phyloP scores from a whole-genome alignment of 2,113 vertebrate genomes.

The Gobio gobio region DNA sequence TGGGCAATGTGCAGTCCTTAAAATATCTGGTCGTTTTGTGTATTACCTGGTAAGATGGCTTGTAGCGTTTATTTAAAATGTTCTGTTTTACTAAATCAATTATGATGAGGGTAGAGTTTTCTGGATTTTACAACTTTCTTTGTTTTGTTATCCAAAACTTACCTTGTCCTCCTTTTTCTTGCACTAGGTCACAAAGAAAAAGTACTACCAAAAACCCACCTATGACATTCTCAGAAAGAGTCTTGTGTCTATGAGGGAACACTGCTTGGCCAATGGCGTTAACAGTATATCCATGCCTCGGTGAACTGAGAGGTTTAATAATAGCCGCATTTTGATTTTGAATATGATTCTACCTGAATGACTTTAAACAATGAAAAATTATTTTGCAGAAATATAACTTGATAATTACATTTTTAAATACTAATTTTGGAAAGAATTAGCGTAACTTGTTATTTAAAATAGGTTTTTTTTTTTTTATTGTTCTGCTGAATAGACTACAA shows the following conservation, averaged over 20 bases:
- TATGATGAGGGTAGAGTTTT: not conserved
- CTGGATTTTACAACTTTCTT: no score
- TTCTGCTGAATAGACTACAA: not conserved
- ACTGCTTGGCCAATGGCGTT: slow-evolving; percentile 83
- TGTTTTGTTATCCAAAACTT: no score
- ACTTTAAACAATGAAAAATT: not conserved
- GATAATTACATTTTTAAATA: not conserved
- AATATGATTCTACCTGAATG: not conserved
- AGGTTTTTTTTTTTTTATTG: not conserved
- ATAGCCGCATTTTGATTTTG: not conserved
- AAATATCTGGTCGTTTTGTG: no score
- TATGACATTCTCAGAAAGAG: slow-evolving; percentile 81
- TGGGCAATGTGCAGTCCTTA: no score
- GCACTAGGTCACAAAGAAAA: no score
- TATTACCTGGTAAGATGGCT: no score
- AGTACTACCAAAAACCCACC: no score
- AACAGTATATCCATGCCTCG: slow-evolving; percentile 89
- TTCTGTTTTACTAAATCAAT: not conserved
- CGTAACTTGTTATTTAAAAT: no score
- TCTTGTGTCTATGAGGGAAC: slow-evolving; percentile 87
- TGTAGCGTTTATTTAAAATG: no score
- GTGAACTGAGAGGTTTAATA: slow-evolving; percentile 66
- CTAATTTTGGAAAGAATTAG: not conserved
- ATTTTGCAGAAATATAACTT: not conserved
- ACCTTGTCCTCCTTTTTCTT: no score